These are phyloP conservation scores for Ciconia stormi DNA, from an alignment of 2,113 vertebrate species.

Conservation along the genomic window DNA sequence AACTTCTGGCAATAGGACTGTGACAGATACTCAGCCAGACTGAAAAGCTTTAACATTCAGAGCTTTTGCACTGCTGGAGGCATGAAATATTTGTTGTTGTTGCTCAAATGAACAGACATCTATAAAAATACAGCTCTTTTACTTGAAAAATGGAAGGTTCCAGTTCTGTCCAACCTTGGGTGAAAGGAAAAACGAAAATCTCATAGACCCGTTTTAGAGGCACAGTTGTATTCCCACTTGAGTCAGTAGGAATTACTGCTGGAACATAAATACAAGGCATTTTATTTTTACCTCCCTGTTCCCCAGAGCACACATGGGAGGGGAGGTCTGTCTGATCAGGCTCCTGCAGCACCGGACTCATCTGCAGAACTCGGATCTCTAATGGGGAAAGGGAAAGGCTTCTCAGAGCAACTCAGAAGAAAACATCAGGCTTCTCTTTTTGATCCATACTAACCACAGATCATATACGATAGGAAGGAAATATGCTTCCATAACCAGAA, in stretches of 20 bases:
- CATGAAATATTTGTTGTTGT: background rate
- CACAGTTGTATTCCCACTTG: background rate
- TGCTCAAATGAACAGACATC: background rate
- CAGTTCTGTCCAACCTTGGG: background rate
- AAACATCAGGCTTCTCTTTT: background rate
- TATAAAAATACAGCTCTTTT: conserved; percentile 11
- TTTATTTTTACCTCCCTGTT: conserved; percentile 35
- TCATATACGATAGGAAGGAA: background rate
- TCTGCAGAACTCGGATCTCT: background rate
- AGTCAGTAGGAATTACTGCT: background rate
- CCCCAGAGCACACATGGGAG: background rate
- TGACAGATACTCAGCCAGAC: background rate
- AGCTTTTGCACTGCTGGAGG: background rate
- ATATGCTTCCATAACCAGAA: background rate
- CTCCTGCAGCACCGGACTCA: background rate
- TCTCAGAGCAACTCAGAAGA: background rate
- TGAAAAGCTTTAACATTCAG: background rate
- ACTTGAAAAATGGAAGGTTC: conserved; percentile 5
- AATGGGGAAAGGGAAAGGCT: background rate
- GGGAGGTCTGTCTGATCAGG: background rate
- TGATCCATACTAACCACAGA: background rate
- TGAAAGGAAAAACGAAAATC: background rate
- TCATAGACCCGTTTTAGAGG: background rate
- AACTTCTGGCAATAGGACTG: conserved; percentile 34
- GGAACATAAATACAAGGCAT: background rate